Base-by-base conservation (phyloP, 2,797 vertebrate genomes). In the Necrosyrtes monachus region DNA sequence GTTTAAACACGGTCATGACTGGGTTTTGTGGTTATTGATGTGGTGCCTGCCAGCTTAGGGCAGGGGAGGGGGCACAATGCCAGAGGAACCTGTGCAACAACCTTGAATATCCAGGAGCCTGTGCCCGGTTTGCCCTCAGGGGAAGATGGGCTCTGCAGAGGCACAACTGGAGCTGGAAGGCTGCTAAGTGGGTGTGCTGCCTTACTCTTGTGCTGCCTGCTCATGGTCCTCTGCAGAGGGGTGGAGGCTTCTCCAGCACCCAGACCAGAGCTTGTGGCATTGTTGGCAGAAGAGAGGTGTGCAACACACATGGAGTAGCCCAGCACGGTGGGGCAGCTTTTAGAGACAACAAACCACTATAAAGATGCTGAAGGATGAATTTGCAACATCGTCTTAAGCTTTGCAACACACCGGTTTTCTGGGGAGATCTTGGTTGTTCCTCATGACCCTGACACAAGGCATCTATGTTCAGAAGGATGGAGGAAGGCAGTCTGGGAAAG, bases 221-320 rank as follows among this genome's bases (percentile, higher is more conserved):
- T n/a, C 4, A 1, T 37, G 31, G 10, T 82, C 1, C 13, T 28
- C 22, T 65, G 37, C 31, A 24, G 3, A 33, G 39, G 5, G 9
- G 2, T 30, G 16, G 20, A 37, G 24, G 6, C 15, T 88, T 2
- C 7, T 57, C 5, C 2, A 3, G 17, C 10, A 14, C 3, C 3
- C 7, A 53, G 19, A 25, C 28, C 14, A 62, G 69, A 53, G 18
- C 11, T n/a, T 5, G 9, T 77, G 64, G 14, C 9, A 8, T 2
- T 60, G 22, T 24, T 45, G 50, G 28, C 35, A 54, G 30, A 59
- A 51, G 18, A 72, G 9, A 39, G 9, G 7, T 11, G 7, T 14
- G 33, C 14, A 37, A 14, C 11, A 31, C 0, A 2, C 5, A 8
- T 0, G 0, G 20, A 53, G 31, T 7, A 68, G 33, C 20, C 14